phyloP scores from a whole-genome alignment of 2,888 invertebrate genomes.

The Atethmia centrago region DNA sequence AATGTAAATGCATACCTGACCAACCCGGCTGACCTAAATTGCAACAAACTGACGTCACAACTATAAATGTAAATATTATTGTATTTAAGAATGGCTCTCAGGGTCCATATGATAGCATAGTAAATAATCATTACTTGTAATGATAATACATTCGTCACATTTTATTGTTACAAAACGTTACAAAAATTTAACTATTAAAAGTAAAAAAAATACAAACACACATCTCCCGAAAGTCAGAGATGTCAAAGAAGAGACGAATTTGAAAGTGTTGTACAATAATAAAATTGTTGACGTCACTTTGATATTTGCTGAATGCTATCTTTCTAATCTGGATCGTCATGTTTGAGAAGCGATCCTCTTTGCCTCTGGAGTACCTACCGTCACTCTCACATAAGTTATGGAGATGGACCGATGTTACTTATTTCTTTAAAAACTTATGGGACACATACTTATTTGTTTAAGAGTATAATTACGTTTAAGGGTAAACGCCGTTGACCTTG shows the following conservation, averaged over 20 bases:
- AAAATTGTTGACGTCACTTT: neutral
- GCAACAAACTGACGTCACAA: conserved; percentile 71
- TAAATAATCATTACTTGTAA: neutral
- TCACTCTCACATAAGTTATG: neutral
- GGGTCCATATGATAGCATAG: neutral
- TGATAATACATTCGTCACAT: neutral
- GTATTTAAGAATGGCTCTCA: conserved; percentile 12
- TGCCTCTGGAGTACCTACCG: neutral
- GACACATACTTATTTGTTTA: too few relatives aligned
- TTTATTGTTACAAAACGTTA: neutral
- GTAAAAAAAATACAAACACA: too few relatives aligned
- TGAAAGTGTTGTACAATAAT: neutral
- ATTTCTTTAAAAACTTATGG: neutral
- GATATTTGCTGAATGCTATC: neutral
- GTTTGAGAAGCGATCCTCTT: neutral
- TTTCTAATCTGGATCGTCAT: neutral
- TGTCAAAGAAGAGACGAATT: neutral
- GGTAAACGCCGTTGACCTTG: too few relatives aligned
- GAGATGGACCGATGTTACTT: neutral
- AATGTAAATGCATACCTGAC: conserved; percentile 75
- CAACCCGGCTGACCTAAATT: conserved; percentile 75
- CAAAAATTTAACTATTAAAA: neutral
- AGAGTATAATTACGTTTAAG: neutral
- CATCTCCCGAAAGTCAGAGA: neutral
- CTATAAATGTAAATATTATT: conserved; percentile 42